Conservation (phyloP, 2,797 vertebrate species). For the Tiaroga cobitis region DNA sequence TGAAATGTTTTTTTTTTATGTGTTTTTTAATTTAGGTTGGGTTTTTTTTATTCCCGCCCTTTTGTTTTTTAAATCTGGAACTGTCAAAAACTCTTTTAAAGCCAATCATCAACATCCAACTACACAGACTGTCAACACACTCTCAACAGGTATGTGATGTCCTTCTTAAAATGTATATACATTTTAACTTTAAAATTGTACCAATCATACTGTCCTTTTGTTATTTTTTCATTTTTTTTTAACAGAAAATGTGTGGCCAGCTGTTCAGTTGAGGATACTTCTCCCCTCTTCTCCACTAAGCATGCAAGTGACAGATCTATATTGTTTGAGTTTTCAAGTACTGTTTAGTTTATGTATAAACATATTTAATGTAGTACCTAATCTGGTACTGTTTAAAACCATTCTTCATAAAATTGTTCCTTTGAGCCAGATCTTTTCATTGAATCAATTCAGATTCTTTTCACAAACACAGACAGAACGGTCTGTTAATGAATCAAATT, state of each 20-base stretch:
- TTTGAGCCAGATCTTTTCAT: background rate
- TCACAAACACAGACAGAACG: background rate
- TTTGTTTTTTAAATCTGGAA: background rate
- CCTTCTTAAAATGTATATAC: background rate
- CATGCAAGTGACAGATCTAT: background rate
- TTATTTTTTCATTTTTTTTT: background rate
- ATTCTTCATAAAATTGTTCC: background rate
- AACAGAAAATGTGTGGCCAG: background rate
- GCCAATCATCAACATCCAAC: background rate
- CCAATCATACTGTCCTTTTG: background rate
- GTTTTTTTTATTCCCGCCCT: background rate
- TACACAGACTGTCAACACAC: background rate
- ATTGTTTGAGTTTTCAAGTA: background rate
- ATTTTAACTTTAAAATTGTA: background rate
- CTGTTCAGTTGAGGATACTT: background rate
- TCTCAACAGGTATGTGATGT: background rate
- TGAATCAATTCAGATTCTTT: background rate
- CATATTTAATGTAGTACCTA: background rate
- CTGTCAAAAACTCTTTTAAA: background rate
- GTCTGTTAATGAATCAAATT: slow-evolving; percentile 16
- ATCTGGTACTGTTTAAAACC: background rate
- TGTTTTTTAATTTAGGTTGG: too few relatives aligned
- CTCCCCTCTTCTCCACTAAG: background rate
- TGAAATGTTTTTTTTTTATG: background rate
- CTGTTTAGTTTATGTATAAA: background rate